phyloP scores from a whole-genome alignment of 1,140 invertebrate genomes.

The Solenopsis fugax region DNA sequence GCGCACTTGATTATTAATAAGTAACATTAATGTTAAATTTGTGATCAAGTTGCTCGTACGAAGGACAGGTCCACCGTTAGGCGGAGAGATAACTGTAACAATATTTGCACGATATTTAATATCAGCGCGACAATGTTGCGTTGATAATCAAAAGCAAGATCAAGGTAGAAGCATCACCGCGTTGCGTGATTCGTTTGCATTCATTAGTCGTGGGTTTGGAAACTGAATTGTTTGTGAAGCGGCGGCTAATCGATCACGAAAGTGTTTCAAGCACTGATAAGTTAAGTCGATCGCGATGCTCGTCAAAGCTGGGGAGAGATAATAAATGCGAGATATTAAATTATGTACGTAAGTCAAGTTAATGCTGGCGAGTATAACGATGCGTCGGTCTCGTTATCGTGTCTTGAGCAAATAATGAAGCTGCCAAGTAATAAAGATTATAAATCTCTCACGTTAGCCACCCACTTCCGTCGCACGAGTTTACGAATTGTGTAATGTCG shows the following conservation, averaged over 20 bases:
- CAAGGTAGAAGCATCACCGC: background rate
- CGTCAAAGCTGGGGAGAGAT: background rate
- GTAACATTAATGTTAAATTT: background rate
- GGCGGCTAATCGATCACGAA: background rate
- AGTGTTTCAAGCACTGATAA: slow-evolving; percentile 16
- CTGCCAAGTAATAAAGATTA: slow-evolving; percentile 47
- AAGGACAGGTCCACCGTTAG: background rate
- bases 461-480: slow-evolving; percentile 9
- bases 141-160: slow-evolving; percentile 13
- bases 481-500: slow-evolving; percentile 2
- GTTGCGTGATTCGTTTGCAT: slow-evolving; percentile 9
- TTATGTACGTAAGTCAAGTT: slow-evolving; percentile 12
- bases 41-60: background rate
- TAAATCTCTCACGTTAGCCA: slow-evolving; percentile 36
- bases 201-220: background rate
- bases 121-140: slow-evolving; percentile 25
- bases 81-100: slow-evolving; percentile 22
- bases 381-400: slow-evolving; percentile 34
- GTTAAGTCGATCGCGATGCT: background rate
- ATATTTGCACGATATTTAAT: slow-evolving; percentile 55
- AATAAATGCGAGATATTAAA: slow-evolving; percentile 32
- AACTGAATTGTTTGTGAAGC: slow-evolving; percentile 16
- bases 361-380: background rate
- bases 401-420: slow-evolving; percentile 35
- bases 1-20: background rate